Conservation (phyloP, 2,888 invertebrate species). For the Globia sparganii region DNA sequence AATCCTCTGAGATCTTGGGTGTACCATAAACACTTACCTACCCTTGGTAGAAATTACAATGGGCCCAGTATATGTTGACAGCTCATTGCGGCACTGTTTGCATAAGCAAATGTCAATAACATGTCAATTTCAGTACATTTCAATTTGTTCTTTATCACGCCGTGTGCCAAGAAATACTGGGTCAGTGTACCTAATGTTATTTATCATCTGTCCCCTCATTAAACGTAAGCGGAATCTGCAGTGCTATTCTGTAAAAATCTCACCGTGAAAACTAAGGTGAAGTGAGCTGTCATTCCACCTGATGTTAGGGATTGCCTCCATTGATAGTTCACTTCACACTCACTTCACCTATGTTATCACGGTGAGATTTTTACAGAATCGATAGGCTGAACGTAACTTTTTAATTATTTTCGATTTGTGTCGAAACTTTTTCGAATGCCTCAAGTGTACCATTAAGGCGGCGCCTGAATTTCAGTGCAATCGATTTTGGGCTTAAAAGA, state of each 20-base stretch:
- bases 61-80: conserved; percentile 23
- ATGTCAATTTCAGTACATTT: conserved; percentile 47
- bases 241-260: too few species aligned
- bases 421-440: conserved; percentile 67
- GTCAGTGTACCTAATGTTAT: conserved; percentile 47
- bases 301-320: too few species aligned
- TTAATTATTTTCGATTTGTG: conserved; percentile 77
- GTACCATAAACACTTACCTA: conserved; percentile 53
- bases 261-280: too few species aligned
- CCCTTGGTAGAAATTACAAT: conserved; percentile 36
- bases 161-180: conserved; percentile 37
- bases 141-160: conserved; percentile 21
- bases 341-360: too few species aligned
- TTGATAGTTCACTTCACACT: too few species aligned
- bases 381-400: conserved; percentile 72
- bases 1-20: conserved; percentile 36
- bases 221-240: conserved; percentile 65
- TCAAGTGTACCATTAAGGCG: conserved; percentile 67
- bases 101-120: conserved; percentile 29
- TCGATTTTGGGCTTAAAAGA: conserved; percentile 64
- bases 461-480: conserved; percentile 64
- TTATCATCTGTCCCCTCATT: conserved; percentile 67
- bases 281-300: too few species aligned
- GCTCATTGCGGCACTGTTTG: conserved; percentile 15
- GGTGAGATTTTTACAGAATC: too few species aligned